Base-by-base conservation (phyloP, 2,888 invertebrate species). In the Tinea semifulvella region DNA sequence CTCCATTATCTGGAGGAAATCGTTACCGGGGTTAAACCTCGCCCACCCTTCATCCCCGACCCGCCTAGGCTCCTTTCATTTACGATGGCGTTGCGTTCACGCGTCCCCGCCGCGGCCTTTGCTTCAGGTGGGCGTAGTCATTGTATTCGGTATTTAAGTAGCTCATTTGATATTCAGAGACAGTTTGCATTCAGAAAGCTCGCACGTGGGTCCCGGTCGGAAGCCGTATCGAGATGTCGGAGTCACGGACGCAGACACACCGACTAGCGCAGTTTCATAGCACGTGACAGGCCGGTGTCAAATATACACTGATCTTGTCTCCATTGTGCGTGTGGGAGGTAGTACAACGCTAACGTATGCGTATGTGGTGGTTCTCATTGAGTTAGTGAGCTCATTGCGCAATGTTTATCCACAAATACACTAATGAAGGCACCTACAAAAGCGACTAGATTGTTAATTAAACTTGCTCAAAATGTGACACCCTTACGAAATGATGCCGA, bases 381-480 rank as follows among this genome's bases (percentile, higher is more conserved):
- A 67, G 71, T 66, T 74, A 46, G 48, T 47, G 44, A 47, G 47
- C 51, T 47, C 50, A 46, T 49, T 66, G 68, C 67, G 63, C 68
- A 67, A 68, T 76, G 76, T 77, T 79, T 80, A 79, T 72, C 75
- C 69, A 74, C 79, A 80, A 80, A 80, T 77, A 80, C 69, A 72
- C 80, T 80, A 80, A 80, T 79, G 80, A 80, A 80, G 75, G 79
- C 69, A 73, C 74, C 76, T 74, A 75, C 76, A 76, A 75, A 75
- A 79, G 77, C 76, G 70, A 74, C 75, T 79, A 75, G 75, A 77
- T 80, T 80, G 79, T 79, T 80, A 79, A 80, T 80, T 80, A 77
- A 80, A 79, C 79, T 76, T 74, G 73, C 75, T 77, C 71, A 76
- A 79, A 79, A 79, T 80, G 77, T 77, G 77, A 76, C 76, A 77